phyloP scores from a whole-genome alignment of 2,113 vertebrate species.

The Pontoporia blainvillei region DNA sequence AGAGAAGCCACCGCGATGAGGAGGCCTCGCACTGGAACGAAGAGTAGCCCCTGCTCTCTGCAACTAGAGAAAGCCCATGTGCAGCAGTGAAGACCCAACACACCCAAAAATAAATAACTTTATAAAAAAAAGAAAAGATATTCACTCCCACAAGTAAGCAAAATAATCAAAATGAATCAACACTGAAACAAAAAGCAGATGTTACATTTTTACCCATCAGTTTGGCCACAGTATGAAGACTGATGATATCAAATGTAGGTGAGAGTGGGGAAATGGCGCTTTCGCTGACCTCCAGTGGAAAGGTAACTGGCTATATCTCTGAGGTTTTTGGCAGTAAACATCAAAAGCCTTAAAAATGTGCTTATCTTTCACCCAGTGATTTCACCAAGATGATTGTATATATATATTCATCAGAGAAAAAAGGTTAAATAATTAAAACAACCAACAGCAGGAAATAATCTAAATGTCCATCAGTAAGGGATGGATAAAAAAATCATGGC shows the following conservation, averaged over 20 bases:
- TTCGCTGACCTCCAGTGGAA: neutral
- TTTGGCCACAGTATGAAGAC: neutral
- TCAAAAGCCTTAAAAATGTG: neutral
- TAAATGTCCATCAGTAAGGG: neutral
- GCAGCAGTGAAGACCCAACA: too few relatives aligned
- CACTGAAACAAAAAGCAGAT: neutral
- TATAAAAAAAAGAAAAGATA: neutral
- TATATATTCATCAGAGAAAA: neutral
- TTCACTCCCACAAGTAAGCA: neutral
- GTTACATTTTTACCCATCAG: neutral
- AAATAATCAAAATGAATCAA: neutral
- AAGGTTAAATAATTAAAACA: neutral
- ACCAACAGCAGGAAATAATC: neutral
- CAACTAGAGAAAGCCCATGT: too few relatives aligned
- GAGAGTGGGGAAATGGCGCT: fast-evolving
- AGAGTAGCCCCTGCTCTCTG: too few relatives aligned
- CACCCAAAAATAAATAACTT: too few relatives aligned
- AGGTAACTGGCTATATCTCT: neutral
- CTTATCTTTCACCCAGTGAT: neutral
- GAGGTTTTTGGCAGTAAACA: neutral
- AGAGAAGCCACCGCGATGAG: too few relatives aligned
- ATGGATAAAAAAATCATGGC: neutral
- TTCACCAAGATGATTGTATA: neutral
- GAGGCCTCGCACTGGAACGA: too few relatives aligned
- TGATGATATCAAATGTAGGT: fast-evolving